Percentiles rank a stretch among this genome's conserved stretches.
phyloP scores from a whole-genome alignment of 2,797 vertebrate species.

The Euphonia xanthogaster region DNA sequence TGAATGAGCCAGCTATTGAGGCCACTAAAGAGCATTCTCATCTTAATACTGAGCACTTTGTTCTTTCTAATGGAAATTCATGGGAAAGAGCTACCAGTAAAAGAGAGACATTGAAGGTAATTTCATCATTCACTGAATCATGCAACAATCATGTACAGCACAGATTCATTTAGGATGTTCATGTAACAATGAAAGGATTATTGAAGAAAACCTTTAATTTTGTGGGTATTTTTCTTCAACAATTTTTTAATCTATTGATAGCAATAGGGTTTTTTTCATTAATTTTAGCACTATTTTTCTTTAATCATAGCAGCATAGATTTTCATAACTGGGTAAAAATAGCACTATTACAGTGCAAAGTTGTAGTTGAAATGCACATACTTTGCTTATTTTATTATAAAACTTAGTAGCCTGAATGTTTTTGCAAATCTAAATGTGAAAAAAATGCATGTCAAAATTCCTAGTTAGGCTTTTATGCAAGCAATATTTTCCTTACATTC shows the following conservation, averaged over 20 bases:
- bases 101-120: not conserved
- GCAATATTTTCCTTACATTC: not conserved
- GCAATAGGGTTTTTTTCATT: not conserved
- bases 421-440: not conserved
- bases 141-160: not conserved
- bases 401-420: not conserved
- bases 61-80: slow-evolving; percentile 13
- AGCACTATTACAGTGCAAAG: not conserved
- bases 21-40: slow-evolving; percentile 28
- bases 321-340: not conserved
- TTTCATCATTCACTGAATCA: not conserved
- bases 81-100: not conserved
- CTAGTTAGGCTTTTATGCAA: not conserved
- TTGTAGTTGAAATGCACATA: not conserved
- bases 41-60: slow-evolving; percentile 13
- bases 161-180: not conserved
- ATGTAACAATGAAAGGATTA: not conserved
- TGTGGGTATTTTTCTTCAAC: not conserved
- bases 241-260: not conserved
- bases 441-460: not conserved
- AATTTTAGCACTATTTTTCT: not conserved
- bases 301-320: not conserved
- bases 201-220: not conserved
- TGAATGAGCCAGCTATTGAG: slow-evolving; percentile 35
- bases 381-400: not conserved